Percentiles rank a stretch among this genome's conserved stretches.
Evolutionary conservation across 2,113 vertebrate species (phyloP).

Genomic region (Chelonoidis abingdonii): DNA sequence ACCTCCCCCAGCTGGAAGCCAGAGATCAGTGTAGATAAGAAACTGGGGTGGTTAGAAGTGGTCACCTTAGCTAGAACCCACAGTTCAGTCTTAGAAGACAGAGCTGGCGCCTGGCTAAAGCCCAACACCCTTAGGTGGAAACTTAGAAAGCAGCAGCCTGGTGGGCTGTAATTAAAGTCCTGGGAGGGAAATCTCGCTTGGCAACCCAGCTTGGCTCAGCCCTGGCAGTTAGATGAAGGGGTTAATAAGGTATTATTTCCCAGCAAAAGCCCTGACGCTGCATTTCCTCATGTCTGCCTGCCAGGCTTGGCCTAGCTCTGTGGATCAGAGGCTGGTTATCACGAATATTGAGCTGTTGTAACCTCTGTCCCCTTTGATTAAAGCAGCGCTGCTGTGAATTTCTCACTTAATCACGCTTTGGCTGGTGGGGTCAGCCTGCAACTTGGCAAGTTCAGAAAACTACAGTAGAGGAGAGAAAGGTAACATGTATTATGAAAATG

Average conservation of each 20-base stretch:
- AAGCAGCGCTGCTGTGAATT: slow-evolving; percentile 82
- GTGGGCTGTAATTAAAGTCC: slow-evolving; percentile 32
- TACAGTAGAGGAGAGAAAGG: slow-evolving; percentile 69
- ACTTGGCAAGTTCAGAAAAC: slow-evolving; percentile 78
- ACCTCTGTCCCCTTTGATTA: slow-evolving; percentile 95
- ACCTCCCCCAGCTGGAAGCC: rapidly evolving
- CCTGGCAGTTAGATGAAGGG: slow-evolving; percentile 74
- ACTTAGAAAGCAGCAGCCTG: slow-evolving; percentile 1
- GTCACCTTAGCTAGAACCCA: rapidly evolving
- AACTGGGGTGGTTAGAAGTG: background rate
- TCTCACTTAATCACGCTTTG: slow-evolving; percentile 88
- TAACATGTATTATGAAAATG: slow-evolving; percentile 78
- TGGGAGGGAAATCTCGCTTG: background rate
- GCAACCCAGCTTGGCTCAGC: slow-evolving; percentile 26
- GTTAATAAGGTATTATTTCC: slow-evolving; percentile 91
- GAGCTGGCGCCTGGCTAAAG: background rate
- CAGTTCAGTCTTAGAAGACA: background rate
- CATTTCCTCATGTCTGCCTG: slow-evolving; percentile 86
- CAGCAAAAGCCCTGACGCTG: slow-evolving; percentile 89
- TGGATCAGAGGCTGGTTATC: slow-evolving; percentile 94
- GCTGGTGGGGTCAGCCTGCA: slow-evolving; percentile 78
- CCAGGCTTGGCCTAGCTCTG: slow-evolving; percentile 83
- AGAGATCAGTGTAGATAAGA: background rate
- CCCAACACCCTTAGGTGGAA: background rate
- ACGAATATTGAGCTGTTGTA: slow-evolving; percentile 94